These are phyloP conservation scores for Octomys mimax DNA, from an alignment of 2,797 vertebrate genomes.

Conservation along the genomic window DNA sequence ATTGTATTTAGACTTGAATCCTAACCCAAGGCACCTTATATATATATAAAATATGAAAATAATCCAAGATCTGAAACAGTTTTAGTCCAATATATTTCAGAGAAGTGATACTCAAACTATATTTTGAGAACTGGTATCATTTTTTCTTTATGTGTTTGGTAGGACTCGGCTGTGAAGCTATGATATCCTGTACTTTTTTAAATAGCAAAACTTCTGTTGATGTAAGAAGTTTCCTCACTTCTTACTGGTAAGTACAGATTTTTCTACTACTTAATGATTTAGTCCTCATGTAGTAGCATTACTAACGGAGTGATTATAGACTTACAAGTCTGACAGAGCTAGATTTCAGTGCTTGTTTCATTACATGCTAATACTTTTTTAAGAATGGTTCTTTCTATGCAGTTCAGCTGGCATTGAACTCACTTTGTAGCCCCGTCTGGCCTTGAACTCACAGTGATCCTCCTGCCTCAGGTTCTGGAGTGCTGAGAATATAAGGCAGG, in stretches of 20 bases:
- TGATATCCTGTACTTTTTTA: neutral
- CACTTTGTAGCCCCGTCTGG: too few species aligned
- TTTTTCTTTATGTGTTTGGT: neutral
- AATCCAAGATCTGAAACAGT: neutral
- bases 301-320: slow-evolving; percentile 3
- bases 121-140: neutral
- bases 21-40: neutral
- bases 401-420: too few species aligned
- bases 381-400: too few species aligned
- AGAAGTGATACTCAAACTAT: neutral
- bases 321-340: slow-evolving; percentile 23
- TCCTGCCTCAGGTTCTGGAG: too few species aligned
- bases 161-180: neutral
- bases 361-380: neutral
- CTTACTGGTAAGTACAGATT: neutral
- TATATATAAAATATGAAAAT: neutral
- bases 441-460: too few species aligned
- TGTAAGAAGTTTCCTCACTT: neutral
- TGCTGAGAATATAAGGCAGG: too few species aligned
- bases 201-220: neutral
- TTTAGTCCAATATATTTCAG: neutral
- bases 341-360: slow-evolving; percentile 10
- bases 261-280: neutral
- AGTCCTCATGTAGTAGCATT: neutral
- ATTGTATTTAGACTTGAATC: neutral